These are phyloP conservation scores for Cinclus mexicanus DNA, from an alignment of 2,113 vertebrate genomes.

Conservation along the genomic window DNA sequence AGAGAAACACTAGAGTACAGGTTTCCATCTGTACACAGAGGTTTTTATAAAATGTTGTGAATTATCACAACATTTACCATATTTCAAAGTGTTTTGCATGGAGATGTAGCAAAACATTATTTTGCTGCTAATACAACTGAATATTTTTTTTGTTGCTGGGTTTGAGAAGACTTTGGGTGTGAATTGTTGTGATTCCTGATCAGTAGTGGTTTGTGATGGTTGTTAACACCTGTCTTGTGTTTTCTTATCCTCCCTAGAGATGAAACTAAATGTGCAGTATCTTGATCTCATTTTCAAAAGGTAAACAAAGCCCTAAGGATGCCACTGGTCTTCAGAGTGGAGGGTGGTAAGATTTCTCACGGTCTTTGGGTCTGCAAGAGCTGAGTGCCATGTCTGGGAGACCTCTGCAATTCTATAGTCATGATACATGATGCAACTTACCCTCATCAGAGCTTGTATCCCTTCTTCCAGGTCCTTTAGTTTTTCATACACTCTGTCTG, in stretches of 20 bases:
- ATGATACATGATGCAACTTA: constrained; percentile 40
- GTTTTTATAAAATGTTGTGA: not conserved
- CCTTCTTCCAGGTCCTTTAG: constrained; percentile 85
- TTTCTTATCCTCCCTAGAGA: not conserved
- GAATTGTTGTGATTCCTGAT: not conserved
- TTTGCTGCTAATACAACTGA: not conserved
- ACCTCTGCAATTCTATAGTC: not conserved
- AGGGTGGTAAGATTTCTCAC: not conserved
- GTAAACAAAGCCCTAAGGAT: not conserved
- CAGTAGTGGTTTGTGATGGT: not conserved
- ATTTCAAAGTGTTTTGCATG: not conserved
- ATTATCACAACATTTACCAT: not conserved
- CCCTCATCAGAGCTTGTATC: constrained; percentile 83
- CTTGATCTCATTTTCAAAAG: not conserved
- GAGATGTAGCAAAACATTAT: not conserved
- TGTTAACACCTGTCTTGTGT: not conserved
- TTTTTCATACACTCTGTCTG: constrained; percentile 82
- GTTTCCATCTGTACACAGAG: fast-evolving
- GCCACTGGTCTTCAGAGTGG: not conserved
- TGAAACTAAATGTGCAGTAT: not conserved
- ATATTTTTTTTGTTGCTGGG: not conserved
- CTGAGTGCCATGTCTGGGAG: not conserved
- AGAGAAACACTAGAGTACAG: not conserved
- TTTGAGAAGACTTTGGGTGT: not conserved
- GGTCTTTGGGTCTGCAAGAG: not conserved